These are phyloP conservation scores for Megathymus violae DNA, from an alignment of 1,140 invertebrate species.

Conservation along the genomic window DNA sequence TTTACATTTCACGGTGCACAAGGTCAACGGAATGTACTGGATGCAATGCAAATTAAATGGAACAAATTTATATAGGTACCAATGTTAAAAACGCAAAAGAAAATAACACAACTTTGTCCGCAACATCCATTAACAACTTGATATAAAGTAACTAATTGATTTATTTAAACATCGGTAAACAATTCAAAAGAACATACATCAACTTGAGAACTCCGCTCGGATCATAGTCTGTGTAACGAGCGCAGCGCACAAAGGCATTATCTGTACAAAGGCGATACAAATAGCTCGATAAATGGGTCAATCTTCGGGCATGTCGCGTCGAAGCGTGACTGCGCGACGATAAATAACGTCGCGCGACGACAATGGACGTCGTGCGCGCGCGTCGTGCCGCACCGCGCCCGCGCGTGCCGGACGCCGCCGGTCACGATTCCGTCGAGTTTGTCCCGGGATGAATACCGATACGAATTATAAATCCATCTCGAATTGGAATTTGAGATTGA, in stretches of 20 bases:
- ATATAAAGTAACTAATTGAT: too few relatives aligned
- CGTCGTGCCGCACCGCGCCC: slow-evolving; percentile 50
- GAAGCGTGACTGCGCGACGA: slow-evolving; percentile 41
- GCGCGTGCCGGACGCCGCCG: slow-evolving; percentile 54
- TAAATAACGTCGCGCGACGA: slow-evolving; percentile 53
- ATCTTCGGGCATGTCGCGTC: slow-evolving; percentile 30
- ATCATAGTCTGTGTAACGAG: not conserved
- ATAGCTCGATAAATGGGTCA: slow-evolving; percentile 48
- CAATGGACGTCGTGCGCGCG: slow-evolving; percentile 54
- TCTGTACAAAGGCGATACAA: slow-evolving; percentile 32
- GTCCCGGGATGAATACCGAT: slow-evolving; percentile 17
- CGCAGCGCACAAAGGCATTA: slow-evolving; percentile 14
- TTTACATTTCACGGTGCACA: too few relatives aligned
- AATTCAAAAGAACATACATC: not conserved
- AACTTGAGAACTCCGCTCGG: not conserved
- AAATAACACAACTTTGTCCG: too few relatives aligned
- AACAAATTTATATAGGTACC: too few relatives aligned
- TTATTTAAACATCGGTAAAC: not conserved
- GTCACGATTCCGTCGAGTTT: slow-evolving; percentile 43
- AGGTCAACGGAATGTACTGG: too few relatives aligned
- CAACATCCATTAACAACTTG: too few relatives aligned
- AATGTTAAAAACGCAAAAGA: too few relatives aligned
- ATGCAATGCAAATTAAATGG: too few relatives aligned
- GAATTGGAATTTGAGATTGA: slow-evolving; percentile 1
- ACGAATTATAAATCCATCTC: not conserved